Evolutionary conservation across 2,888 invertebrate species (phyloP).

Genomic region (Drosophila mimetica): DNA sequence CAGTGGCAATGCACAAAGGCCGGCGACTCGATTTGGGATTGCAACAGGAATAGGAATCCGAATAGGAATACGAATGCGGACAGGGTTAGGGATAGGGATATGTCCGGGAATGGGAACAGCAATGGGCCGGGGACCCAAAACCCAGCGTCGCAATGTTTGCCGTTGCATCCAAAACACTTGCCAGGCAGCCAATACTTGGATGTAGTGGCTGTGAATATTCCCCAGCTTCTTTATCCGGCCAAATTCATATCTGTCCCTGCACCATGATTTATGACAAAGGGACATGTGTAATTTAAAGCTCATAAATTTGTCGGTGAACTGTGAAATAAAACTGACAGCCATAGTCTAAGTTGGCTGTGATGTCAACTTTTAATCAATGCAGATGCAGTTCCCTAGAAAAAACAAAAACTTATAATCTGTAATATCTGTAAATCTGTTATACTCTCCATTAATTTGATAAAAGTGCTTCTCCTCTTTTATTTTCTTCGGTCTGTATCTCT

Average conservation of each 20-base stretch:
- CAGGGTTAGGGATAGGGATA: slow-evolving; percentile 7
- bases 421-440: too few relatives aligned
- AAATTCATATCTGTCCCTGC: slow-evolving; percentile 55
- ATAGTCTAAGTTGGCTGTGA: neutral
- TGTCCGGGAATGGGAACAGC: slow-evolving; percentile 13
- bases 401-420: too few relatives aligned
- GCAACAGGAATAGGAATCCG: slow-evolving; percentile 36
- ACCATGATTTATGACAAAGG: slow-evolving; percentile 79
- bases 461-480: too few relatives aligned
- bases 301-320: slow-evolving; percentile 75
- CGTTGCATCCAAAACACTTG: slow-evolving; percentile 62
- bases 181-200: slow-evolving; percentile 64
- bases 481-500: neutral
- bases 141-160: slow-evolving; percentile 16
- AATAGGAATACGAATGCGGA: slow-evolving; percentile 23
- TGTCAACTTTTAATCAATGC: too few relatives aligned
- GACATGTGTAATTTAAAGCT: slow-evolving; percentile 82
- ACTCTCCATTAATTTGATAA: too few relatives aligned
- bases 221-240: slow-evolving; percentile 45
- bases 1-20: slow-evolving; percentile 47
- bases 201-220: slow-evolving; percentile 70
- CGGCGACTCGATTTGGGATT: slow-evolving; percentile 48
- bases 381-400: neutral
- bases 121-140: slow-evolving; percentile 19
- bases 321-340: slow-evolving; percentile 16